Base-by-base conservation (phyloP, 1,140 invertebrate genomes). In the Drosophila burlai region DNA sequence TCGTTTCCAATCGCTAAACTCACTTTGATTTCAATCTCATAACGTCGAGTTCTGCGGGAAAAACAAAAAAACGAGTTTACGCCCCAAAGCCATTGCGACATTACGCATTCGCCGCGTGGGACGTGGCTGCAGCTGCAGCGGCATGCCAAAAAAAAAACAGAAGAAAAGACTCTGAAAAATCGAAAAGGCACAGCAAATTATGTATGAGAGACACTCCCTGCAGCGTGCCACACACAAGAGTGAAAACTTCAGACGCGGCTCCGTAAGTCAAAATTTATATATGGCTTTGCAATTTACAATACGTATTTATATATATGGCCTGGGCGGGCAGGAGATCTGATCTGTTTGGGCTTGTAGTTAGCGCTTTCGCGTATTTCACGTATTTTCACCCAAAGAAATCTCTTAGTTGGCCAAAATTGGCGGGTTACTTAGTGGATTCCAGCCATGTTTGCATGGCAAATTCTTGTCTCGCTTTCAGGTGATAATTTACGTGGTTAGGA, bases 41-140 rank as follows among this genome's bases (percentile, higher is more conserved):
- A 81, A 71, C 26, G 63, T 21, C 15, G 36, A 50, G 45, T 66
- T 75, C 43, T 63, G 63, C 76, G 68, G 47, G 36, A 13, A 45
- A 18, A 64, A 24, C 26, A 49, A 59, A 26, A 47, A 87, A 87
- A 83, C 64, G 10, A 40, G 76, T 87, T 87, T 86, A 46, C 46
- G 38, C 50, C 40, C 40, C 38, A 62, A 45, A 64, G 57, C 34
- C 62, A 59, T 59, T 43, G 68, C 68, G 40, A 64, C 72, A 81
- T 90, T 89, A 89, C 85, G 79, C 84, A 89, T 90, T 76, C 81
- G 81, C 85, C 65, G 69, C 50, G 81, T 89, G 85, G 81, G 84
- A 63, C 47, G 66, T 63, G 62, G 72, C 52, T 58, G 45, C 73
- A 47, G 38, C 40, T 75, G 73, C 76, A 77, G 54, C 45, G 54